Evolutionary conservation across 2,888 invertebrate genomes (phyloP).

Genomic region (Rotaria socialis): DNA sequence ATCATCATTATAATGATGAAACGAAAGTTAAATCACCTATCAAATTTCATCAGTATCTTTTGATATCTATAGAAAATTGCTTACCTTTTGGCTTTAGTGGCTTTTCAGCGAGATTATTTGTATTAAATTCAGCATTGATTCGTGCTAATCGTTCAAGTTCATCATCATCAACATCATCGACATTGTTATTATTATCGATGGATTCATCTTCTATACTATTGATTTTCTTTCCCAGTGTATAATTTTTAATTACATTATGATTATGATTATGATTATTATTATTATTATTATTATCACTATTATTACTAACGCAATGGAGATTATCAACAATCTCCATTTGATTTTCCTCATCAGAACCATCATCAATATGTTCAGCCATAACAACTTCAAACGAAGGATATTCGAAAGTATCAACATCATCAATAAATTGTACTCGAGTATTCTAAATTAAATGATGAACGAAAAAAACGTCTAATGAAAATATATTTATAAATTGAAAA

Average conservation of each 20-base stretch:
- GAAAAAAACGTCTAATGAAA: not conserved
- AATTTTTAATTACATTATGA: not conserved
- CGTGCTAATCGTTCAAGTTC: constrained; percentile 21
- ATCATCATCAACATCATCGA: constrained; percentile 13
- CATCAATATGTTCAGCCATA: not conserved
- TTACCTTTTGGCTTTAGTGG: not conserved
- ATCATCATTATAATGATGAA: too few species aligned
- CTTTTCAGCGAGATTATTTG: not conserved
- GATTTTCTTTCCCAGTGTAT: not conserved
- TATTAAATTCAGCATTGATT: constrained; percentile 36
- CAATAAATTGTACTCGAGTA: constrained; percentile 12
- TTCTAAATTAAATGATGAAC: not conserved
- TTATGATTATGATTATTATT: not conserved
- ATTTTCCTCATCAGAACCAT: not conserved
- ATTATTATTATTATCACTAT: not conserved
- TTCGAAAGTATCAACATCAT: constrained; percentile 27
- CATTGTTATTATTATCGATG: not conserved
- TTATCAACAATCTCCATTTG: not conserved
- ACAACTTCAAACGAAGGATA: constrained; percentile 10
- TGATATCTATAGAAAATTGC: not conserved
- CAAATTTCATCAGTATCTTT: too few species aligned
- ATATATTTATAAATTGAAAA: too few species aligned
- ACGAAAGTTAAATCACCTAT: too few species aligned
- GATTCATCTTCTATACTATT: not conserved
- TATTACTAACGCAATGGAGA: too few species aligned